Base-by-base conservation (phyloP, 2,797 vertebrate genomes). In the Artibeus lituratus region DNA sequence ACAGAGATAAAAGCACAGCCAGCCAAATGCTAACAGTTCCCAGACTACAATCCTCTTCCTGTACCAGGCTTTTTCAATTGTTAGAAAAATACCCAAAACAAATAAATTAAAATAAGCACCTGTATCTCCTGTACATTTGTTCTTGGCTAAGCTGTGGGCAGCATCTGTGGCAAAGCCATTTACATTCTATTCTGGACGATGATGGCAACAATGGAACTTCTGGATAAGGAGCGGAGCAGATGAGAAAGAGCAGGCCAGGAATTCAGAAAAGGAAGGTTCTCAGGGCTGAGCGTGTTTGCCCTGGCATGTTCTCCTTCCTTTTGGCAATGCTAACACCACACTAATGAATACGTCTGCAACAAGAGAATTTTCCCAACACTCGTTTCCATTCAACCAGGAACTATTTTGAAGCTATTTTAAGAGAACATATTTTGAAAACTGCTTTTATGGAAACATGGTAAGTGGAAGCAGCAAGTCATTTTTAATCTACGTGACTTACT, bases 371-470 rank as follows among this genome's bases (percentile, higher is more conserved):
- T 91, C 95, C 96, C 96, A 97, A 96, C 55, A 55, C 42, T 97
- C 93, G 89, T 93, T 97, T 94, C 95, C 94, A 95, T 95, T 94
- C 18, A 5, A 95, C 93, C 87, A 97, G 72, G 73, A 97, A 94
- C 95, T 95, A 95, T 90, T 97, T 96, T 94, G 85, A 96, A 97
- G 96, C 69, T 86, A 95, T 97, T 94, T 96, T 94, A 94, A 94
- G 94, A 96, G 93, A 93, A 94, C 39, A 32, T 89, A 93, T 96
- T 97, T 96, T 94, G 88, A 94, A 97, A 95, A 95, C 35, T 53
- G 70, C 76, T 94, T 96, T 94, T 90, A 96, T 87, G 83, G 69
- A 87, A 97, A 91, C 44, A 77, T 4, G 81, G 0, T 95, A 83
- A 95, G 86, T 85, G 21, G 44, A 91, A 90, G 65, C 4, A 85